phyloP scores from a whole-genome alignment of 2,888 invertebrate species.

The Nebria salina region DNA sequence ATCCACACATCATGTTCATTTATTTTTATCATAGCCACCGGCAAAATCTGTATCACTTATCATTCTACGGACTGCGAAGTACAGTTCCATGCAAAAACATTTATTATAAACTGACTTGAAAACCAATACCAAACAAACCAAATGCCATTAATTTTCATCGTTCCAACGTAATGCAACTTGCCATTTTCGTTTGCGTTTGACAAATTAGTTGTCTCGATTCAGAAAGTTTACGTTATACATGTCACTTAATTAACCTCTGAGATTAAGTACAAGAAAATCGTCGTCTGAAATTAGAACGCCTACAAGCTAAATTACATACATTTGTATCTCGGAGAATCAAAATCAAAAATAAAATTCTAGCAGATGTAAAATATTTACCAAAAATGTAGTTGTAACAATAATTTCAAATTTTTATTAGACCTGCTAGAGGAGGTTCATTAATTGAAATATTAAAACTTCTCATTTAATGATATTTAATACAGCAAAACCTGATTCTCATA shows the following conservation, averaged over 20 bases:
- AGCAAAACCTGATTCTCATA: not conserved
- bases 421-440: too few species aligned
- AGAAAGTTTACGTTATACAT: slow-evolving; percentile 25
- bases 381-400: too few species aligned
- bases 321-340: not conserved
- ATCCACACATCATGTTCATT: slow-evolving; percentile 34
- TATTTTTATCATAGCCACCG: slow-evolving; percentile 32
- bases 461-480: not conserved
- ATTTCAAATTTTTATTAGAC: too few species aligned
- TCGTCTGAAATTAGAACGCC: not conserved
- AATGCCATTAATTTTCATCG: slow-evolving; percentile 35
- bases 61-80: slow-evolving; percentile 19
- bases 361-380: too few species aligned
- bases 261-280: slow-evolving; percentile 20
- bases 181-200: slow-evolving; percentile 34
- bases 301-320: not conserved
- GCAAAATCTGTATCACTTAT: slow-evolving; percentile 35
- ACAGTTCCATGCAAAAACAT: slow-evolving; percentile 23
- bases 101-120: slow-evolving; percentile 11
- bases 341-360: too few species aligned
- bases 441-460: not conserved
- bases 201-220: slow-evolving; percentile 34
- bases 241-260: slow-evolving; percentile 29
- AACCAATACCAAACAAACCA: slow-evolving; percentile 15
- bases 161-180: slow-evolving; percentile 12